Evolutionary conservation across 2,888 invertebrate genomes (phyloP), one percentile per base, ranked within the genome.

Genomic region (Drosophila fungiperda): DNA sequence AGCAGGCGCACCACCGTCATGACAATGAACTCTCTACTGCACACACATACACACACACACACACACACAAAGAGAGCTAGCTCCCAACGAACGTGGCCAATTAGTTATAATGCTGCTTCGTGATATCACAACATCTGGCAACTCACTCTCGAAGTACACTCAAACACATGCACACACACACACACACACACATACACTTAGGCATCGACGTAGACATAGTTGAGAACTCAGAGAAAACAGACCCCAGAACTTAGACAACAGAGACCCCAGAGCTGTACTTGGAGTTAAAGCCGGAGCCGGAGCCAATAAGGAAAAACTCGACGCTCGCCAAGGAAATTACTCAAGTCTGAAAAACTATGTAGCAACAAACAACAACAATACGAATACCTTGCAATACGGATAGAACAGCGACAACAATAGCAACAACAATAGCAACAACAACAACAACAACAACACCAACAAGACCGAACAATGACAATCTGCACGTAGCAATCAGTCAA

Each of bases 401-500:
- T 72, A 84, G 72, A 80, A 73, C 75, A 83, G 50, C 73, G 65
- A 58, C 67, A 75, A 53, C 55, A 70, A 63, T 57, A 65, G n/a
- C 63, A 63, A 50, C 62, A 61, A 29, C 63, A 70, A 33, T 61
- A 52, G 38, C 54, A 71, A 49, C 52, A 75, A 74, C 64, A 87
- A 89, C 91, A 91, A 50, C 60, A 61, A 29, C 64, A 70, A 33
- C 65, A 52, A 42, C 54, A 71, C 40, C 54, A 75, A 77, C 64
- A 76, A 78, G 68, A 76, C 74, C 73, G 83, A 87, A 89, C 91
- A 91, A 90, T 91, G 91, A 91, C 91, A 91, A 91, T 91, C 91
- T 91, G 87, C 91, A 87, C 91, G 90, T 91, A 91, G 87, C 91
- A 91, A 91, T 91, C 91, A 91, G 91, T 91, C 91, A 91, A 86